Evolutionary conservation across 1,140 invertebrate species (phyloP), one percentile per base, ranked within the genome.

Genomic region (Drosophila tropicalis): DNA sequence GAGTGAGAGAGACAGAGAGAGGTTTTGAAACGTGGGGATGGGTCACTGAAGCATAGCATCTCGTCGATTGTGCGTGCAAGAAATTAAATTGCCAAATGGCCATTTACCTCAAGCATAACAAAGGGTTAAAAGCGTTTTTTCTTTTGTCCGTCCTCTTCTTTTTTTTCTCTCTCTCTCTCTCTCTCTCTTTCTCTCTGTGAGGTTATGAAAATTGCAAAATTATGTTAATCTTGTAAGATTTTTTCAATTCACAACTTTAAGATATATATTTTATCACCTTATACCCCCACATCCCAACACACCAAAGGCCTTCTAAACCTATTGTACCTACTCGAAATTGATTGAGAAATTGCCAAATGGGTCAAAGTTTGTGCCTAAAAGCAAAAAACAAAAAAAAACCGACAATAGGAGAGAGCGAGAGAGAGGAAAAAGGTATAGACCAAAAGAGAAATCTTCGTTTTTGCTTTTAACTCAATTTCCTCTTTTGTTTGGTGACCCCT

Each of bases 71-170:
- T 89, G 84, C 84, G 84, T 89, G 84, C 78, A 76, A 79, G 77
- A 89, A 89, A 89, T 89, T 89, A 89, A 89, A 89, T 84, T 81
- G 84, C 85, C 84, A 90, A 89, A 80, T 89, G 84, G 68, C 85
- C 84, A 81, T 89, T 81, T 89, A 76, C 70, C 79, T 67, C 76
- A 32, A 36, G 56, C 70, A 71, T 69, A 89, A 51, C 44, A 51
- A 51, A 81, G 81, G 82, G 84, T 89, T 89, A 74, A 81, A 74
- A 41, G 66, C 62, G 84, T 51, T 22, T 51, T 51, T 51, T 22
- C 4, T 51, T 51, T 47, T 47, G 9, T 47, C 13, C 29, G 5
- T 41, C 39, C n/a, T 44, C 6, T 5, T 44, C 13, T 5, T 17
- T 44, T 7, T 51, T 19, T 19, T 19, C 15, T 47, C 12, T 51